phyloP scores from a whole-genome alignment of 30 jellyfish, hydroid and myxozoan genomes.

The Aurelia aurita region DNA sequence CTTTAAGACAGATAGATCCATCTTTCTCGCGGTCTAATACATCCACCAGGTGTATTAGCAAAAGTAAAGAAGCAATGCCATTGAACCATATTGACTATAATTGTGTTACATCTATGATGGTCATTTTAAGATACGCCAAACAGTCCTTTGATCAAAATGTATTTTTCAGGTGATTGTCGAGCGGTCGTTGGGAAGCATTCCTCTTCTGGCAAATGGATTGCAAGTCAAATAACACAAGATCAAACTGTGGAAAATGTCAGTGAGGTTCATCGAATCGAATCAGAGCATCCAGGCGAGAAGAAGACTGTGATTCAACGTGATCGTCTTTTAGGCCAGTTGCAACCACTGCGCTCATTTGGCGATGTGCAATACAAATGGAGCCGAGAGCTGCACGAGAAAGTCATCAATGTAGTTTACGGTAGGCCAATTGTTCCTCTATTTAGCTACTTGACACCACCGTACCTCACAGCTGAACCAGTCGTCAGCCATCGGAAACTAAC shows the following conservation, averaged over 20 bases:
- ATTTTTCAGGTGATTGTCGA: slow-evolving; percentile 88
- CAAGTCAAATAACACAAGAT: slow-evolving; percentile 84
- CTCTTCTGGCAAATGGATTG: slow-evolving; percentile 66
- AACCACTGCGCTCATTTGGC: slow-evolving; percentile 97
- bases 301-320: slow-evolving; percentile 68
- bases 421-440: slow-evolving; percentile 86
- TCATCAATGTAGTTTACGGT: slow-evolving; percentile 83
- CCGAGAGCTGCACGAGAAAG: slow-evolving; percentile 78
- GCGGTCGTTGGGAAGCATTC: slow-evolving; percentile 87
- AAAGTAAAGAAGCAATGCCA: too few species aligned
- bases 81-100: too few species aligned
- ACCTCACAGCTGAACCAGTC: slow-evolving; percentile 93
- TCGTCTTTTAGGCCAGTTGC: slow-evolving; percentile 94
- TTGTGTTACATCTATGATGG: too few species aligned
- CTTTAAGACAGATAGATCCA: too few species aligned
- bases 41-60: too few species aligned
- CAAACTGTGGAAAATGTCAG: slow-evolving; percentile 80
- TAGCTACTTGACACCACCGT: slow-evolving; percentile 88
- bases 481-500: slow-evolving; percentile 65
- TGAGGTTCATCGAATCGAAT: slow-evolving; percentile 77
- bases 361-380: slow-evolving; percentile 96
- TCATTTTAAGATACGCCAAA: too few species aligned
- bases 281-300: slow-evolving; percentile 87
- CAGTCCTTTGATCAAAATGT: too few species aligned
- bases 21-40: too few species aligned